Conservation (phyloP, 2,888 invertebrate genomes). For the Parascotia fuliginaria region DNA sequence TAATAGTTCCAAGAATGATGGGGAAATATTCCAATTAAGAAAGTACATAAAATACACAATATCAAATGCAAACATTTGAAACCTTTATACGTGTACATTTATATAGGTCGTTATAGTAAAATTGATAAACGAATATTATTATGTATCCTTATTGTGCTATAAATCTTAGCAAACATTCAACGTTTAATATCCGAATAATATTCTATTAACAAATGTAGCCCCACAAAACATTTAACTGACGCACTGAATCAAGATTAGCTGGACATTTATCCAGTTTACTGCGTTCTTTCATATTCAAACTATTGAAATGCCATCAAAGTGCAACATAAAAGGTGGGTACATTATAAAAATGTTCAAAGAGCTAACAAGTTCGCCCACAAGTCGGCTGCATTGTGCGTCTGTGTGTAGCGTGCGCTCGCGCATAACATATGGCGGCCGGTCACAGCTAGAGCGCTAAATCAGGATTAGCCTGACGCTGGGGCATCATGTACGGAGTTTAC, state of each 20-base stretch:
- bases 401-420: conserved; percentile 63
- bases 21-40: too few relatives aligned
- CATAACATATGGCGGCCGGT: conserved; percentile 68
- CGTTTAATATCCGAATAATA: conserved; percentile 16
- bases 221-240: conserved; percentile 15
- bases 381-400: conserved; percentile 20
- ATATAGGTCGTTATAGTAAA: neutral
- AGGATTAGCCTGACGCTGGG: conserved; percentile 78
- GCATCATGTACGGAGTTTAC: conserved; percentile 76
- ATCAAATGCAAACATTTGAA: too few relatives aligned
- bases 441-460: conserved; percentile 76
- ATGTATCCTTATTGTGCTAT: conserved; percentile 6
- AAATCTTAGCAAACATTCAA: conserved; percentile 9
- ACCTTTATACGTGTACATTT: neutral
- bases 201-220: conserved; percentile 22
- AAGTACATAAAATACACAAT: too few relatives aligned
- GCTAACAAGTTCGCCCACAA: conserved; percentile 23
- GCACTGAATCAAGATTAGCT: conserved; percentile 22
- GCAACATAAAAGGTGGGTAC: conserved; percentile 12
- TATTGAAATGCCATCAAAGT: conserved; percentile 26
- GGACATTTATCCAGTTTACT: conserved; percentile 16
- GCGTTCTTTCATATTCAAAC: conserved; percentile 16
- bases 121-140: neutral
- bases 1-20: too few relatives aligned
- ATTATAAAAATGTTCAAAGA: conserved; percentile 17